Conservation (phyloP, 2,888 invertebrate genomes). For the Cremastinae sp. region DNA sequence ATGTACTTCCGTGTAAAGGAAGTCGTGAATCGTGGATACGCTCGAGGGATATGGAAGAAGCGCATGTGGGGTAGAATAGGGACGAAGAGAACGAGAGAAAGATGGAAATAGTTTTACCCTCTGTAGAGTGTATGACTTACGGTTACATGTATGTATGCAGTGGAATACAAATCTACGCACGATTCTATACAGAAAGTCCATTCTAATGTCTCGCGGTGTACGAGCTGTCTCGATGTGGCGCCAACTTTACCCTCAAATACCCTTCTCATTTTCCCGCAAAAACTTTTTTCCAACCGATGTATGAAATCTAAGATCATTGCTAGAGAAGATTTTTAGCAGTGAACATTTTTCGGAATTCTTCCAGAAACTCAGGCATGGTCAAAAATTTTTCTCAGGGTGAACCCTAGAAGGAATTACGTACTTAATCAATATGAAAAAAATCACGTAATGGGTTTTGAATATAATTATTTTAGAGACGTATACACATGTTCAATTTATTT, state of each 20-base stretch:
- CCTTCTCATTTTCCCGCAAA: neutral
- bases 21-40: slow-evolving; percentile 60
- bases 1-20: slow-evolving; percentile 62
- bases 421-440: too few relatives aligned
- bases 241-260: slow-evolving; percentile 18
- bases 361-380: too few relatives aligned
- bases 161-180: slow-evolving; percentile 46
- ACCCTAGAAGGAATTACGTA: too few relatives aligned
- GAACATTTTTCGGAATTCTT: slow-evolving; percentile 28
- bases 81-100: slow-evolving; percentile 15
- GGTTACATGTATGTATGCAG: slow-evolving; percentile 41
- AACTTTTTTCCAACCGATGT: slow-evolving; percentile 47
- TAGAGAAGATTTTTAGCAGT: slow-evolving; percentile 14
- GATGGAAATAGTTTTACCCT: slow-evolving; percentile 20
- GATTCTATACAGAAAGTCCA: slow-evolving; percentile 48
- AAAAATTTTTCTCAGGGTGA: too few relatives aligned
- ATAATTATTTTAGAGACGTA: too few relatives aligned
- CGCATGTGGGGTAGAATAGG: slow-evolving; percentile 31
- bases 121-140: slow-evolving; percentile 27
- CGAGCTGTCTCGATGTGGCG: slow-evolving; percentile 49
- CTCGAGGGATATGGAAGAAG: slow-evolving; percentile 28
- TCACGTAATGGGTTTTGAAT: too few relatives aligned
- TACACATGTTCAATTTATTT: too few relatives aligned
- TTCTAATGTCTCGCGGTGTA: slow-evolving; percentile 46
- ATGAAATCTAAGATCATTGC: slow-evolving; percentile 26